Evolutionary conservation across 2,113 vertebrate genomes (phyloP).

Genomic region (Gadus macrocephalus): DNA sequence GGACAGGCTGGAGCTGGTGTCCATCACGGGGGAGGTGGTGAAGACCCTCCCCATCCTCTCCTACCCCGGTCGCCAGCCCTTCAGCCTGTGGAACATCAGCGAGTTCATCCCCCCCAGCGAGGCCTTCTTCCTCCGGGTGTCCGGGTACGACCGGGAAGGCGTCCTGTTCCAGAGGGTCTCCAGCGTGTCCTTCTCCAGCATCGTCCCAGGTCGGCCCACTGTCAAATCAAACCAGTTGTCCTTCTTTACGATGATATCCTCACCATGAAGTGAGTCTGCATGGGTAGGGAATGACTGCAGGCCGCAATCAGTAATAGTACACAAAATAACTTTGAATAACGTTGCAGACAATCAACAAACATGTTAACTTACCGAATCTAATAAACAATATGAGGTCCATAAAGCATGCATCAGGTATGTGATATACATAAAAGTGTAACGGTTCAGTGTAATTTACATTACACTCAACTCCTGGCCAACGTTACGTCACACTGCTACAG

Average conservation of each 20-base stretch:
- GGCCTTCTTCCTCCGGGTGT: constrained; percentile 90
- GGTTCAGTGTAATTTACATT: no score
- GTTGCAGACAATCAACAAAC: no score
- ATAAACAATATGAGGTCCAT: no score
- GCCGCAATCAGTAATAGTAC: no score
- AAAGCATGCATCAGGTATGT: no score
- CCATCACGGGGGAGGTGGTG: constrained; percentile 78
- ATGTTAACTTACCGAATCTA: no score
- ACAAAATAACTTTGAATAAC: no score
- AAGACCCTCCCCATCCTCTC: constrained; percentile 89
- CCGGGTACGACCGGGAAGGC: constrained; percentile 84
- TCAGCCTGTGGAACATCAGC: constrained; percentile 92
- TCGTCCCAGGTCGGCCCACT: constrained; percentile 81
- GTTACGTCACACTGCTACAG: no score
- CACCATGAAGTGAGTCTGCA: neutral
- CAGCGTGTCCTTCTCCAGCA: constrained; percentile 91
- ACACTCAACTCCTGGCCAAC: no score
- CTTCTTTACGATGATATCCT: no score
- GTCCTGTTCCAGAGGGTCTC: constrained; percentile 93
- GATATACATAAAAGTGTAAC: no score
- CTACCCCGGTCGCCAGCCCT: constrained; percentile 82
- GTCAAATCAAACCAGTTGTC: no score
- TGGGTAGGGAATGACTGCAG: neutral
- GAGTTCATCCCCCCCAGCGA: constrained; percentile 90
- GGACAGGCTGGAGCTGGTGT: constrained; percentile 86